phyloP scores from a whole-genome alignment of 2,113 vertebrate genomes.

The Furnarius figulus region DNA sequence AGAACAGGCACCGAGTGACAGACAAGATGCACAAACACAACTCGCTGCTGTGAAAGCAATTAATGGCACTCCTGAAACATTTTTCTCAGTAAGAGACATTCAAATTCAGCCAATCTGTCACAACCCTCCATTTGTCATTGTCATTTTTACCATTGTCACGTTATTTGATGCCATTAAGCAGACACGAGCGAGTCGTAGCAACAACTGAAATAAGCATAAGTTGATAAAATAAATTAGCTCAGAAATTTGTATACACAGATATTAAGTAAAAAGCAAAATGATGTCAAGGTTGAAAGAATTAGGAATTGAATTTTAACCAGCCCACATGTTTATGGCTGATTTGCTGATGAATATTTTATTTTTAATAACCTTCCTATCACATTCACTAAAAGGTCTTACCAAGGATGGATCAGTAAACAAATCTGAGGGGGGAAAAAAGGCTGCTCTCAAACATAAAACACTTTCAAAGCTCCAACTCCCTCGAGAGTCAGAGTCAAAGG shows the following conservation, averaged over 20 bases:
- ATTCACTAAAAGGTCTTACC: constrained; percentile 59
- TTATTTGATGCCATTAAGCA: constrained; percentile 37
- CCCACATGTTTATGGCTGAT: constrained; percentile 49
- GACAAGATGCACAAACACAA: constrained; percentile 53
- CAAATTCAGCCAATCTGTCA: constrained; percentile 55
- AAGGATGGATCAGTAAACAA: constrained; percentile 64
- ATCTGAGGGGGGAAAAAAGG: constrained; percentile 34
- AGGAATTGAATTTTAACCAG: constrained; percentile 63
- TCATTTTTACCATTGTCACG: constrained; percentile 47
- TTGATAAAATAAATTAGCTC: constrained; percentile 59
- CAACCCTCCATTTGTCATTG: constrained; percentile 48
- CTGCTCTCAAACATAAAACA: constrained; percentile 57
- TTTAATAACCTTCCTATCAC: constrained; percentile 69
- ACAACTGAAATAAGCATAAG: constrained; percentile 31
- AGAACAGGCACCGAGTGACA: constrained; percentile 13
- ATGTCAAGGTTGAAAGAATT: constrained; percentile 64
- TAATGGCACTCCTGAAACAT: constrained; percentile 35
- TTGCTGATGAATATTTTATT: constrained; percentile 73
- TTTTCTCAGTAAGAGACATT: constrained; percentile 42
- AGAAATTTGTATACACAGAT: constrained; percentile 51
- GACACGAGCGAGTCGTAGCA: constrained; percentile 5
- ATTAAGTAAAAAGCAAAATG: constrained; percentile 53
- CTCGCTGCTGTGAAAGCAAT: constrained; percentile 41
- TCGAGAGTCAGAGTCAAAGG: constrained; percentile 36
- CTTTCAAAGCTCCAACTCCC: constrained; percentile 36